Evolutionary conservation across 92 coral and sea anemone species (phyloP), one percentile per base, ranked within the genome.

Genomic region (Epizoanthus ramosus): DNA sequence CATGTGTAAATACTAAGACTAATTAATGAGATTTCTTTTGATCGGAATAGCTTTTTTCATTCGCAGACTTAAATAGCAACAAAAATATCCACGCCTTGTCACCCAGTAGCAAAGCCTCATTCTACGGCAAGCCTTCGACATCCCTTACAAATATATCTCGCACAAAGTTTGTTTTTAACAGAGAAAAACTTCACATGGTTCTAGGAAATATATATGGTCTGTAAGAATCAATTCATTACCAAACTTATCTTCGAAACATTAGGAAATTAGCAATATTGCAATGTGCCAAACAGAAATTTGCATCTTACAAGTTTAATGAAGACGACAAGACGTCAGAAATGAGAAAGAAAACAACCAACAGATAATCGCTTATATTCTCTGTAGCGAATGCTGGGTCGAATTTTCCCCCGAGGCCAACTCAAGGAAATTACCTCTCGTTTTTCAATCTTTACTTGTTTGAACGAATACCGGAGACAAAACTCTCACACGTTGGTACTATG

Each of bases 221-320:
- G 33, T 68, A 59, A 37, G 45, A 60, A 61, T 15, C 59, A 61
- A 35, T 61, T 77, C 57, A 77, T 77, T 61, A 58, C 17, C 39
- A 37, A 41, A 41, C 52, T 77, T 57, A 21, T 41, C 45, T 77
- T 77, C 33, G 35, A 45, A 21, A 23, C 13, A 77, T 43, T 63
- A 77, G 82, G 58, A 77, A 77, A 60, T 77, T 77, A 77, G 15
- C 22, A 77, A 77, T 77, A 77, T 77, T 77, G 59, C 57, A 43
- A 60, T 61, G 71, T 21, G 58, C 47, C 82, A 77, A 76, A 60
- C 81, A 41, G 58, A 77, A 61, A 77, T 59, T 77, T 77, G 71
- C 71, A 60, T 39, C 71, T 60, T 59, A 60, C 64, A 61, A 77
- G 65, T 60, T 43, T 61, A 77, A 61, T 77, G 71, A 77, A 61